Conservation (phyloP, 64 coral and sea anemone genomes). For the Montipora sp. region DNA sequence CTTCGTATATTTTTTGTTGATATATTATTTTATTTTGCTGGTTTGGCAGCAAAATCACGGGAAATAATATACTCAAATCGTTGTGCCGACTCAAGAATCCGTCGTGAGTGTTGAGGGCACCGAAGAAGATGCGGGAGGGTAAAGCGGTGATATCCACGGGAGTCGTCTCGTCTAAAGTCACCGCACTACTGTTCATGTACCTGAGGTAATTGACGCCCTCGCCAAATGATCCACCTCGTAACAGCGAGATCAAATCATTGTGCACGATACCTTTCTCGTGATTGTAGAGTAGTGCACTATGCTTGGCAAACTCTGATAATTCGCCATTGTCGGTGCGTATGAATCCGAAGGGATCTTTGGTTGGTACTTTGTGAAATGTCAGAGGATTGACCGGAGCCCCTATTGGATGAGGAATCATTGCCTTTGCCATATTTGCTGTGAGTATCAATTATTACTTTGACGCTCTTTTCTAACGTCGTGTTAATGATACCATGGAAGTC, state of each 20-base stretch:
- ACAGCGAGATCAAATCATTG: background rate
- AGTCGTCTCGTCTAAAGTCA: background rate
- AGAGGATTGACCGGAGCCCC: background rate
- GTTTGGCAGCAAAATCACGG: background rate
- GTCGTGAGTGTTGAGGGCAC: background rate
- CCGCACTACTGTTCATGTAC: background rate
- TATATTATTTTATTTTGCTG: background rate
- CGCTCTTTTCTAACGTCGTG: background rate
- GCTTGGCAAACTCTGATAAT: background rate
- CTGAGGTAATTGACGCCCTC: background rate
- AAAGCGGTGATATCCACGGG: background rate
- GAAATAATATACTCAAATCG: background rate
- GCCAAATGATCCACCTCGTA: background rate
- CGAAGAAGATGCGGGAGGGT: background rate
- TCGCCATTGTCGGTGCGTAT: background rate
- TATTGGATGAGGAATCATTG: background rate
- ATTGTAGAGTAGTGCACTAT: background rate
- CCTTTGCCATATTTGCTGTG: background rate
- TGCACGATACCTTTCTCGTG: background rate
- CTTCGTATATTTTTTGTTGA: background rate
- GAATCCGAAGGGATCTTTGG: background rate
- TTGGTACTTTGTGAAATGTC: background rate
- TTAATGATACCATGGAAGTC: background rate
- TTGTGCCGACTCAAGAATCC: background rate
- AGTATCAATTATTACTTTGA: background rate